These are phyloP conservation scores for Asarcornis scutulata DNA, from an alignment of 2,113 vertebrate genomes.

Conservation along the genomic window DNA sequence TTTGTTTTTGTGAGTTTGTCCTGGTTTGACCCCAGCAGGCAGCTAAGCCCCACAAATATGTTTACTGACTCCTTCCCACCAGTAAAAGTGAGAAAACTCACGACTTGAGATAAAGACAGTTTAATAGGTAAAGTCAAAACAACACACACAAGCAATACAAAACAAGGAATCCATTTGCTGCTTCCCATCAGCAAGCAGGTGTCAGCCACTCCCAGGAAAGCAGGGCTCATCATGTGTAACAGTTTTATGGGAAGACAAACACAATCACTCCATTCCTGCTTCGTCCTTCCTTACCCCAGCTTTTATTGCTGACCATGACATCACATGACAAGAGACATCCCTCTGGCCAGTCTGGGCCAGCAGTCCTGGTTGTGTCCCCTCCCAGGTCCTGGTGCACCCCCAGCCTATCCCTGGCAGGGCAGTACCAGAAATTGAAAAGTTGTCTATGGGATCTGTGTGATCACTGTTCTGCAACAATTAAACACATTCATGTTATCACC, in stretches of 20 bases:
- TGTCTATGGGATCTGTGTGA: too few relatives aligned
- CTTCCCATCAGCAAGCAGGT: neutral
- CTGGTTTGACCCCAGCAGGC: too few relatives aligned
- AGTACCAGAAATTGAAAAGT: too few relatives aligned
- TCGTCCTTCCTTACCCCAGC: neutral
- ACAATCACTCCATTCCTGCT: neutral
- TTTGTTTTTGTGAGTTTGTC: neutral
- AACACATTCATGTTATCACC: too few relatives aligned
- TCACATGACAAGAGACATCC: too few relatives aligned
- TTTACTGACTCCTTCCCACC: too few relatives aligned
- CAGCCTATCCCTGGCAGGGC: too few relatives aligned
- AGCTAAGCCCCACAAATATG: too few relatives aligned
- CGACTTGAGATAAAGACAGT: neutral
- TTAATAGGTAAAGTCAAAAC: neutral
- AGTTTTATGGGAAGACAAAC: neutral
- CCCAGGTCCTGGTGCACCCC: too few relatives aligned
- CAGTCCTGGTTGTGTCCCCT: too few relatives aligned
- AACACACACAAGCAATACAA: neutral
- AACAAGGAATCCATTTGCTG: neutral
- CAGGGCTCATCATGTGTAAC: neutral
- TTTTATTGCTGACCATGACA: neutral
- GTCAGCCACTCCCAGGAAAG: neutral
- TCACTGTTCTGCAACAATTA: too few relatives aligned
- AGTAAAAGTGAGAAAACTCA: neutral
- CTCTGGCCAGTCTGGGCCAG: too few relatives aligned